Conservation (phyloP, 2,888 invertebrate genomes). For the Lasioglossum lativentre region DNA sequence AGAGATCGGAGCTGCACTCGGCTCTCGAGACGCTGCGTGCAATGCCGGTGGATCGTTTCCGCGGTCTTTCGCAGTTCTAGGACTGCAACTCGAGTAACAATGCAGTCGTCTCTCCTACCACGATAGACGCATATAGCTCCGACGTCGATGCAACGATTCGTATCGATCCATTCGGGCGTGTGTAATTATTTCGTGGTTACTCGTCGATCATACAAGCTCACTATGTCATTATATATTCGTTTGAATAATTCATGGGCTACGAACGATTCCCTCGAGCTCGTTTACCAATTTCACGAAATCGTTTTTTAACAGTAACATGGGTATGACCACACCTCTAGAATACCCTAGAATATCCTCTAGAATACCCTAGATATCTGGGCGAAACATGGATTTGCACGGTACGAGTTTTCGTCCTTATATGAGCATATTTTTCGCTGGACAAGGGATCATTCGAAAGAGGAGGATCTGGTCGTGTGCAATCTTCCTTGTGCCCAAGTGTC, state of each 20-base stretch:
- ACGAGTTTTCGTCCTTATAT: too few species aligned
- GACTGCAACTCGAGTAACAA: background rate
- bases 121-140: background rate
- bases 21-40: conserved; percentile 25
- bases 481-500: too few species aligned
- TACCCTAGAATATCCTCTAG: too few species aligned
- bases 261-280: background rate
- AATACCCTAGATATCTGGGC: too few species aligned
- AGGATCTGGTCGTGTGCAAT: too few species aligned
- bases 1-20: conserved; percentile 20
- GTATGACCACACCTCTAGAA: too few species aligned
- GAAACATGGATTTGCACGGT: too few species aligned
- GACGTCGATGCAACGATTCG: background rate
- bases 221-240: background rate
- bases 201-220: background rate
- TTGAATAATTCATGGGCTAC: background rate
- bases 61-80: background rate
- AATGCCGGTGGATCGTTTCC: background rate
- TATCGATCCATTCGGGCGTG: background rate
- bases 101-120: background rate
- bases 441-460: too few species aligned
- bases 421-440: too few species aligned
- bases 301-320: background rate
- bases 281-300: background rate
- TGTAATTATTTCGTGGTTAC: background rate